Evolutionary conservation across 2,113 vertebrate genomes (phyloP), one percentile per base, ranked within the genome.

Genomic region (Pampusana beccarii): DNA sequence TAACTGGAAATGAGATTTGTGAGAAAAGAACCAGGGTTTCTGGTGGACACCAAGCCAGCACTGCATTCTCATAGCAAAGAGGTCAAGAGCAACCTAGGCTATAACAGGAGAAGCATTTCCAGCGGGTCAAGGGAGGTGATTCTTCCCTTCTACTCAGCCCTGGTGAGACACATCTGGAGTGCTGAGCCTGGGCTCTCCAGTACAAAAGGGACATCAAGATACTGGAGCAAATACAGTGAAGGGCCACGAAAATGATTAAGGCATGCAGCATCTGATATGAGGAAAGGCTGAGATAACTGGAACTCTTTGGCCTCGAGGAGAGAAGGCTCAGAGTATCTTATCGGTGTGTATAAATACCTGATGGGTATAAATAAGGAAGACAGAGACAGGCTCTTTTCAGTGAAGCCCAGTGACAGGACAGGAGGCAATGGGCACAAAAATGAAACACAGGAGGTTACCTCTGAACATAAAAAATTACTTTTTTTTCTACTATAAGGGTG

Each of bases 81-180:
- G 1, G 12, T 13, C 46, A 84, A 2, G 5, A 51, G 9, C 21
- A 67, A 11, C n/a, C 4, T 5, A 3, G 13, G 4, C 10, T 77
- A 5, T 33, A n/a, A 15, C 11, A 85, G 19, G 25, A 77, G 40
- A 2, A 38, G 3, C 21, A 17, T 13, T 13, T 5, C 8, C 66
- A 83, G 16, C 1, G 5, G 4, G 2, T 58, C 20, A 71, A 83
- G 10, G 5, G 5, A 80, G 9, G 31, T 38, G 13, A 72, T 90
- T 16, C 4, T 80, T 72, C 42, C 44, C 33, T 87, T 78, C 17
- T 92, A 5, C 10, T 77, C 34, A 65, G 25, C 3, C 48, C 19
- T 4, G 1, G 5, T 60, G 28, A 24, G 44, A 61, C 34, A 65
- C 38, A 53, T 60, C 8, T n/a, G 40, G 40, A 50, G 8, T 8